Conservation (phyloP, 2,797 vertebrate species). For the Microctenopoma steveboyesi region DNA sequence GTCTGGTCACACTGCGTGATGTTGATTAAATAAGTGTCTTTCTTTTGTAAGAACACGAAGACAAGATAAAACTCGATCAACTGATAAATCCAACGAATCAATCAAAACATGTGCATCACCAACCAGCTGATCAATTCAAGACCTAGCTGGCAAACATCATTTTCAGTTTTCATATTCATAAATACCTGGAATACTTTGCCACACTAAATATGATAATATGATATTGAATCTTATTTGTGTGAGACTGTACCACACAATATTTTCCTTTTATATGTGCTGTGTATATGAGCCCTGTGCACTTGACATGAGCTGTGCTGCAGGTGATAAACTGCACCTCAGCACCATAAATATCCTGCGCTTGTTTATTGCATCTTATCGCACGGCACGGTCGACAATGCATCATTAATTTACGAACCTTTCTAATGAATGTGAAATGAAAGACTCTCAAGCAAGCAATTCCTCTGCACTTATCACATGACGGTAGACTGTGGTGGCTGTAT, state of each 20-base stretch:
- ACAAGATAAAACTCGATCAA: too few species aligned
- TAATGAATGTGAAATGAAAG: conserved; percentile 77
- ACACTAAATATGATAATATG: not conserved
- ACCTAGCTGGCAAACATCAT: too few species aligned
- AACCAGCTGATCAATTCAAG: too few species aligned
- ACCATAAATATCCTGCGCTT: conserved; percentile 69
- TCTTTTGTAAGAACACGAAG: too few species aligned
- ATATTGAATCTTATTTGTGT: not conserved
- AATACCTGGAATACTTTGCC: not conserved
- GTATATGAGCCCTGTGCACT: conserved; percentile 18
- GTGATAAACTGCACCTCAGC: conserved; percentile 54
- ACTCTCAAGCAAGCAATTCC: conserved; percentile 56
- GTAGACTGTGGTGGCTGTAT: conserved; percentile 41
- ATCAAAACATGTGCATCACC: too few species aligned
- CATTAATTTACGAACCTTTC: conserved; percentile 75
- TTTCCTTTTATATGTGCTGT: conserved; percentile 20
- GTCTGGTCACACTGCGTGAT: too few species aligned
- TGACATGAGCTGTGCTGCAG: conserved; percentile 38
- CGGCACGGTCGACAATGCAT: conserved; percentile 59
- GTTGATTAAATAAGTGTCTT: too few species aligned
- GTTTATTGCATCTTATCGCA: conserved; percentile 72
- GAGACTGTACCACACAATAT: conserved; percentile 11
- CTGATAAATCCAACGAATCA: too few species aligned
- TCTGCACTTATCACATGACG: conserved; percentile 38
- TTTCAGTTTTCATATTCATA: not conserved